A percentile compares a stretch with the other conserved stretches of the same genome.
Conservation (phyloP, 1,140 invertebrate genomes). For the Lordiphosa clarofinis region DNA sequence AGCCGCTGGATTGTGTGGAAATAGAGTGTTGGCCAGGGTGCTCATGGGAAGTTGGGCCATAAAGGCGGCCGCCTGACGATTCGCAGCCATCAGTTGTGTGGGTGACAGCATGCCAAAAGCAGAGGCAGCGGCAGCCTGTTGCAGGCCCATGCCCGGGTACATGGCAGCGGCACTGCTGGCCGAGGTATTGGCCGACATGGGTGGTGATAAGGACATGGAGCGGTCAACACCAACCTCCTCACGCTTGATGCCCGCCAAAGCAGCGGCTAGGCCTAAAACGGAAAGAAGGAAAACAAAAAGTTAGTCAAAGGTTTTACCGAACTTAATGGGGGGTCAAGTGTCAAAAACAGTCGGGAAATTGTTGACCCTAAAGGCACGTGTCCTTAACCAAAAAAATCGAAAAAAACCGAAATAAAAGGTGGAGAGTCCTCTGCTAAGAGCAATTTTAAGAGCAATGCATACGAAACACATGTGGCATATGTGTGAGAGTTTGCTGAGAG, state of each 20-base stretch:
- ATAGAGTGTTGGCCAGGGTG: conserved; percentile 75
- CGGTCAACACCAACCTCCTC: conserved; percentile 76
- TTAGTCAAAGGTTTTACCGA: conserved; percentile 20
- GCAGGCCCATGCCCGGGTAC: conserved; percentile 77
- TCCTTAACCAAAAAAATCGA: too few species aligned
- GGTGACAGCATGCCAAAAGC: conserved; percentile 81
- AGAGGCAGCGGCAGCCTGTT: conserved; percentile 79
- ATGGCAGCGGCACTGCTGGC: conserved; percentile 66
- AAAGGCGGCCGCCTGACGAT: conserved; percentile 80
- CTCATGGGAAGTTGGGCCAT: conserved; percentile 78
- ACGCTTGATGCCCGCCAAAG: conserved; percentile 79
- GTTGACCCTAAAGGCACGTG: conserved; percentile 14
- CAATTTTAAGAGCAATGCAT: background rate
- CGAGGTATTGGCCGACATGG: conserved; percentile 74
- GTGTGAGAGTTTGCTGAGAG: conserved; percentile 26
- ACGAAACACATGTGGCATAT: conserved; percentile 13
- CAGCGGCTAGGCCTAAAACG: conserved; percentile 79
- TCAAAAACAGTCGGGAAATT: conserved; percentile 26
- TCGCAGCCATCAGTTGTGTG: conserved; percentile 82
- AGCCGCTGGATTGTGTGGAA: conserved; percentile 81
- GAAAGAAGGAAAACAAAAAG: conserved; percentile 10
- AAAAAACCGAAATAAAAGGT: background rate
- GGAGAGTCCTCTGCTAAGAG: conserved; percentile 7
- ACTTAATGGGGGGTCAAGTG: conserved; percentile 22
- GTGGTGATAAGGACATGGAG: conserved; percentile 71